Evolutionary conservation across 2,113 vertebrate genomes (phyloP), one percentile per base, ranked within the genome.

Genomic region (Turnix velox): DNA sequence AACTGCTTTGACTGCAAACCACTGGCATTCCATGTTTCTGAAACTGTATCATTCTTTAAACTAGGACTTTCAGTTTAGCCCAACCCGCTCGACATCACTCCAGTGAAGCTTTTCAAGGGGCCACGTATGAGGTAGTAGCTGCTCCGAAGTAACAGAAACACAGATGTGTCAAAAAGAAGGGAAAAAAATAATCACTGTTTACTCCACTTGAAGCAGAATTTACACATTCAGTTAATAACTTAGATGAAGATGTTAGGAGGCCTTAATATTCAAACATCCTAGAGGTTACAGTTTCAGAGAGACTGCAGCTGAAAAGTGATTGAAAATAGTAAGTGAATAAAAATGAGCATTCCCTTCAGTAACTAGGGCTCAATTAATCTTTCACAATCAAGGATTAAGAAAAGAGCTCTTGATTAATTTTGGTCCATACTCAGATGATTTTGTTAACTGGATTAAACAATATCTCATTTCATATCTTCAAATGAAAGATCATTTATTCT

Each of bases 61-160:
- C 18, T 6, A 17, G 35, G 15, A 84, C 69, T 49, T 94, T 92
- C 48, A 90, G 33, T 65, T 92, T 49, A 48, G 20, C 35, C 43
- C 63, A 72, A 87, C 51, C 52, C 37, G 79, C 19, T 4, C 74
- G 79, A 89, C 67, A 89, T 59, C 57, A 71, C 23, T 84, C 54
- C 84, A 46, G 73, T 63, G 62, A 92, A 92, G 33, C 18, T 28
- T 93, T 90, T 93, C 77, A 91, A 74, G 91, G 63, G 75, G 25
- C 24, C 78, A 33, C 49, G 9, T 52, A 73, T 4, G 3, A 28
- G 2, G 17, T 7, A 63, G 39, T 28, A 77, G 28, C 30, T 80
- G 18, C 8, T 81, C 58, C 76, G 31, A 94, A 79, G 20, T 48
- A 59, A 37, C 4, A 79, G 22, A 23, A 30, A 72, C 40, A 68